A percentile compares a stretch with the other conserved stretches of the same genome.
These are phyloP conservation scores for Cydia amplana DNA, from an alignment of 1,140 invertebrate genomes.

Conservation along the genomic window DNA sequence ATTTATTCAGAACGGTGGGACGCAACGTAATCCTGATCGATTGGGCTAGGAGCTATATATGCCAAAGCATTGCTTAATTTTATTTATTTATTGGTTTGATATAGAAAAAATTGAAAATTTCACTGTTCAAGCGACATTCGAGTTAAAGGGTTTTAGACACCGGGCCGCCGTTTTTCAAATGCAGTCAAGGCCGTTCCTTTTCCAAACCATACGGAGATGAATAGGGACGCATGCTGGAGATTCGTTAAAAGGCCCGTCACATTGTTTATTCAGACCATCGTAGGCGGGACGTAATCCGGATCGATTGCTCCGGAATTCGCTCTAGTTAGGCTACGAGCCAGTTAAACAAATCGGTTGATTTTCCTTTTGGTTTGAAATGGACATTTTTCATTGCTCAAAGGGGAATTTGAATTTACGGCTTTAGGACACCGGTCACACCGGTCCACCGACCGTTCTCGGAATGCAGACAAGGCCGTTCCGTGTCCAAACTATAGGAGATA, in stretches of 20 bases:
- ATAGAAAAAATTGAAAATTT: too few species aligned
- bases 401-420: too few species aligned
- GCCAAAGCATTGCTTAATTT: too few species aligned
- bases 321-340: constrained; percentile 10
- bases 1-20: constrained; percentile 24
- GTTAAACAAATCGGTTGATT: too few species aligned
- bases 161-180: neutral
- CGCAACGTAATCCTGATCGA: constrained; percentile 23
- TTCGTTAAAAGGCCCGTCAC: constrained; percentile 31
- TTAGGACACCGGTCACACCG: too few species aligned
- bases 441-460: neutral
- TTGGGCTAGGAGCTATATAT: constrained; percentile 13
- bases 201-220: neutral
- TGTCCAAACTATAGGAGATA: neutral
- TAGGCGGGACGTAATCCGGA: constrained; percentile 26
- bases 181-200: constrained; percentile 12
- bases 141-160: too few species aligned
- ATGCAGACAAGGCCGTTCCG: neutral
- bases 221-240: constrained; percentile 18
- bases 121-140: too few species aligned
- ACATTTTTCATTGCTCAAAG: too few species aligned
- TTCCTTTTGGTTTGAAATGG: too few species aligned
- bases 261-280: constrained; percentile 32
- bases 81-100: too few species aligned
- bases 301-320: constrained; percentile 23